Base-by-base conservation (phyloP, 1,140 invertebrate genomes). In the Condylostylus longicornis region DNA sequence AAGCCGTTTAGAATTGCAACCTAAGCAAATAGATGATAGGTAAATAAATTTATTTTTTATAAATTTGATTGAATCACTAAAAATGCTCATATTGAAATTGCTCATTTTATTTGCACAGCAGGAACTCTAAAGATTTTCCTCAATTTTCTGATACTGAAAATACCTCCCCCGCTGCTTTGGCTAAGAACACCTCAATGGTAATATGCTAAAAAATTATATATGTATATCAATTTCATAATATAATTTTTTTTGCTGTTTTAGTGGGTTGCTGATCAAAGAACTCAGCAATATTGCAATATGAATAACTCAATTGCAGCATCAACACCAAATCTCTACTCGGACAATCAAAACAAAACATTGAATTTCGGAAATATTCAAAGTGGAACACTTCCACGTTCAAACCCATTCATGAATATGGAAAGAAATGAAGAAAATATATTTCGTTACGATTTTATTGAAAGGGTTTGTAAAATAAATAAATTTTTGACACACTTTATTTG, bases 401-500 rank as follows among this genome's bases (percentile, higher is more conserved):
- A 81, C 50, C 77, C 70, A 43, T 81, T 81, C 46, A 71, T 72
- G n/a, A 83, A 82, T 61, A 77, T 75, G 8, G 73, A 73, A 7
- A 72, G 73, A 21, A 65, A 62, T 2, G 72, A 75, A 22, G 71
- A 72, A 14, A 67, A 64, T 39, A 67, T 70, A 3, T 69, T 70
- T 44, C 61, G 63, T 33, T 70, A 71, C 47, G 70, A 72, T 54
- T 56, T 65, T 32, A 58, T 63, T 18, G 52, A 57, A 35, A 49
- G 50, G 28, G 39, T 42, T 31, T 33, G 14, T 31, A 13, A 23
- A 12, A 13, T 3, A 33, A 33, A 12, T 5, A 33, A 2, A 12
- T n/a, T n/a, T 14, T 5, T 30, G 7, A 33, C 10, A 33, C 32
- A 33, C 7, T 33, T 17, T 18, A 4, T 12, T 36, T 5, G 5